These are phyloP conservation scores for Drosophila subpulchrella DNA, from an alignment of 1,140 invertebrate genomes.

Conservation along the genomic window DNA sequence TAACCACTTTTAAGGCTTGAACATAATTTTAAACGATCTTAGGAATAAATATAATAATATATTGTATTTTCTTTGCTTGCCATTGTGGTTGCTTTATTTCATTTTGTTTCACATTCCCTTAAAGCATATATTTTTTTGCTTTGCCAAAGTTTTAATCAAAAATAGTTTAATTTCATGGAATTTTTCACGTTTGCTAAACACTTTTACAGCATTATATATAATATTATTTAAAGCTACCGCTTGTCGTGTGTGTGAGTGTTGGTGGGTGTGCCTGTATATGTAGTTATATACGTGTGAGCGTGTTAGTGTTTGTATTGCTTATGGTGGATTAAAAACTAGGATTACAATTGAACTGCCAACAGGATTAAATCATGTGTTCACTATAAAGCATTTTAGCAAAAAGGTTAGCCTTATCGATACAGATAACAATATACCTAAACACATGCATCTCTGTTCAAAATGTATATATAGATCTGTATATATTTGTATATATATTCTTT, in stretches of 20 bases:
- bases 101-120: constrained; percentile 47
- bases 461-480: constrained; percentile 34
- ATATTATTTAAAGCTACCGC: constrained; percentile 69
- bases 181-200: constrained; percentile 38
- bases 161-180: constrained; percentile 64
- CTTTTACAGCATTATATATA: constrained; percentile 61
- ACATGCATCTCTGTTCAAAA: constrained; percentile 38
- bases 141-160: constrained; percentile 75
- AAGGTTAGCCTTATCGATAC: constrained; percentile 47
- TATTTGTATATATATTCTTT: constrained; percentile 40
- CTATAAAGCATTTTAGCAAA: constrained; percentile 58
- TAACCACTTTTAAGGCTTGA: constrained; percentile 14
- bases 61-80: constrained; percentile 29
- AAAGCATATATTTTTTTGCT: constrained; percentile 34
- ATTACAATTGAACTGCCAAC: constrained; percentile 67
- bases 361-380: constrained; percentile 36
- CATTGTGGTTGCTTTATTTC: constrained; percentile 16
- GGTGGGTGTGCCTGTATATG: constrained; percentile 31
- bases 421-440: constrained; percentile 35
- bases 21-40: constrained; percentile 46
- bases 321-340: constrained; percentile 54
- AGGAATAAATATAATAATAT: constrained; percentile 48
- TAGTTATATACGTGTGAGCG: constrained; percentile 12
- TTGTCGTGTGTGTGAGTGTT: constrained; percentile 35
- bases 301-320: constrained; percentile 57